Conservation (phyloP, 2,113 vertebrate genomes). For the Phycodurus eques region DNA sequence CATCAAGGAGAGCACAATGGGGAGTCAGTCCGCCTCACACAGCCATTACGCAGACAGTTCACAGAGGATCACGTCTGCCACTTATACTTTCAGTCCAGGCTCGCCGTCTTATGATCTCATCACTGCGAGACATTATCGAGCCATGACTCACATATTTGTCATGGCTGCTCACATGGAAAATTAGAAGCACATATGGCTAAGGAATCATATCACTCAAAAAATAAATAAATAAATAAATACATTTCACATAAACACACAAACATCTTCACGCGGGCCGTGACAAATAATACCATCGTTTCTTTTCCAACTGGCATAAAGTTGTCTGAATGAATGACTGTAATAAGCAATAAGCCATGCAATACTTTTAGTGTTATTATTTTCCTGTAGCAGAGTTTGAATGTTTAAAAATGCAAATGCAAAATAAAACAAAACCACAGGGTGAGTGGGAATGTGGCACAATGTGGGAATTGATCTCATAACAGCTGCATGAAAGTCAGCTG, state of each 20-base stretch:
- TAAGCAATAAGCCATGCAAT: neutral
- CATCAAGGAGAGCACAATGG: slow-evolving; percentile 60
- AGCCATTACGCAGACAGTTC: neutral
- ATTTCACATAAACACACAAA: slow-evolving; percentile 24
- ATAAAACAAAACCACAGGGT: too few species aligned
- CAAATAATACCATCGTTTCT: slow-evolving; percentile 4
- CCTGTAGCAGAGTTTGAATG: too few species aligned
- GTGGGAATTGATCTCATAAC: too few species aligned
- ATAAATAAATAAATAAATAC: slow-evolving; percentile 1
- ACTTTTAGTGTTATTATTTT: too few species aligned
- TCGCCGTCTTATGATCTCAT: slow-evolving; percentile 65
- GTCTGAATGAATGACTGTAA: neutral
- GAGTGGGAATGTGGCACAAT: too few species aligned
- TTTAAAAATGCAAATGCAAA: too few species aligned
- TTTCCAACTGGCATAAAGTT: neutral
- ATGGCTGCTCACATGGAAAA: slow-evolving; percentile 54
- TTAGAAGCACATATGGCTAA: slow-evolving; percentile 46
- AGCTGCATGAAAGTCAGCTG: too few species aligned
- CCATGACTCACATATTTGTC: slow-evolving; percentile 65
- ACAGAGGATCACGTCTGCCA: slow-evolving; percentile 38
- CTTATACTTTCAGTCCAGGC: slow-evolving; percentile 60
- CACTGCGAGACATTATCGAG: slow-evolving; percentile 57
- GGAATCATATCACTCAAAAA: slow-evolving; percentile 18
- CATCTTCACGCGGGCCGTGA: neutral
- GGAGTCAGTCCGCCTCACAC: slow-evolving; percentile 48